Conservation (phyloP, 2,888 invertebrate species). For the Drosophila greeni region DNA sequence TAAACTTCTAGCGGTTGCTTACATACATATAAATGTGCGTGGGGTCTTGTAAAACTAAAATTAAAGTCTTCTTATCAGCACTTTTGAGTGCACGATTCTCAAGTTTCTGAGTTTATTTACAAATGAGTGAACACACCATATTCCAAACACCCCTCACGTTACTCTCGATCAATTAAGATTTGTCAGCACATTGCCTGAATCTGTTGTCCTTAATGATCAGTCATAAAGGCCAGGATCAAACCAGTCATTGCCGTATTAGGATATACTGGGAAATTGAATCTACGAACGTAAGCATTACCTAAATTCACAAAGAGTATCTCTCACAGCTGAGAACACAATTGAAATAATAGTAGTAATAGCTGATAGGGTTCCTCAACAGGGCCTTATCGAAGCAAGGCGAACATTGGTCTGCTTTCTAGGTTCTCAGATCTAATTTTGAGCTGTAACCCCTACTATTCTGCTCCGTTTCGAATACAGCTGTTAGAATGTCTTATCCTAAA, state of each 20-base stretch:
- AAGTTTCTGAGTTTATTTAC: slow-evolving; percentile 28
- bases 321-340: background rate
- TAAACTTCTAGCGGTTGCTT: slow-evolving; percentile 45
- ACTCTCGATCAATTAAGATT: slow-evolving; percentile 4
- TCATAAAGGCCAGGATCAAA: background rate
- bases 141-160: slow-evolving; percentile 8
- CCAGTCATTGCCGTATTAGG: background rate
- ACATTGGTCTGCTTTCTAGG: slow-evolving; percentile 27
- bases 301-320: slow-evolving; percentile 7
- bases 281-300: slow-evolving; percentile 2
- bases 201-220: background rate
- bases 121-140: slow-evolving; percentile 19
- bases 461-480: slow-evolving; percentile 15
- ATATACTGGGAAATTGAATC: background rate
- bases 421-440: slow-evolving; percentile 1
- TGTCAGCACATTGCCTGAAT: background rate
- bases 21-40: slow-evolving; percentile 15
- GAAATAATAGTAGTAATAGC: background rate
- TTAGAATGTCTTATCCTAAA: slow-evolving; percentile 18
- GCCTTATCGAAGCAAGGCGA: slow-evolving; percentile 9
- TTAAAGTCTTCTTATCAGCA: slow-evolving; percentile 43
- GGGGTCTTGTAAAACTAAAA: slow-evolving; percentile 42
- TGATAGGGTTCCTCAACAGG: background rate
- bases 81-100: slow-evolving; percentile 34
- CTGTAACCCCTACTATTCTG: slow-evolving; percentile 5